These are phyloP conservation scores for Dryoscopus gambensis DNA, from an alignment of 2,113 vertebrate species.

Conservation along the genomic window DNA sequence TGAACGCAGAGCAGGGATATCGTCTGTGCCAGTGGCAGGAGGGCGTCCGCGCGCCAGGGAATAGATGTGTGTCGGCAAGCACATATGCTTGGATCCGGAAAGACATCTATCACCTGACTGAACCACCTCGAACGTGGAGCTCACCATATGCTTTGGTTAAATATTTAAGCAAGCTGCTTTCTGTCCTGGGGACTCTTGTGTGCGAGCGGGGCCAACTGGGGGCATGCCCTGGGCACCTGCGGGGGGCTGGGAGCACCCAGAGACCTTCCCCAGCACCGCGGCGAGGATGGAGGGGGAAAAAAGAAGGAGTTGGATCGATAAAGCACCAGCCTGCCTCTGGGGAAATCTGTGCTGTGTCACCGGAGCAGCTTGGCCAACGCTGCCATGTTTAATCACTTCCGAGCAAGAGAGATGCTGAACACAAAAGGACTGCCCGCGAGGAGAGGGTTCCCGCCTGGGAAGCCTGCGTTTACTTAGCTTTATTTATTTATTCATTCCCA, in stretches of 20 bases:
- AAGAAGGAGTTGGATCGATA: background rate
- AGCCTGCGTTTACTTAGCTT: slow-evolving; percentile 13
- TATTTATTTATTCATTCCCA: slow-evolving; percentile 51
- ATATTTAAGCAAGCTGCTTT: slow-evolving; percentile 50
- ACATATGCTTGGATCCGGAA: slow-evolving; percentile 9
- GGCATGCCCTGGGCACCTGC: rapidly evolving
- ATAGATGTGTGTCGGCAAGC: background rate
- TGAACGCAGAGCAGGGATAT: background rate
- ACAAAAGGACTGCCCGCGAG: background rate
- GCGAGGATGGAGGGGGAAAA: background rate
- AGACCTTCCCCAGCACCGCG: background rate
- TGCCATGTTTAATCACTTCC: slow-evolving; percentile 61
- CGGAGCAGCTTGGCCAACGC: slow-evolving; percentile 33
- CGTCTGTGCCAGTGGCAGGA: background rate
- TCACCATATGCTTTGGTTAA: slow-evolving; percentile 34
- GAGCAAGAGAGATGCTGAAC: slow-evolving; percentile 8
- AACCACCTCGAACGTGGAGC: background rate
- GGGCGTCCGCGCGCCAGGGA: background rate
- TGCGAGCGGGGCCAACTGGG: background rate
- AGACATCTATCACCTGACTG: slow-evolving; percentile 50
- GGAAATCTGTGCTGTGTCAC: slow-evolving; percentile 56
- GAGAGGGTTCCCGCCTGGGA: slow-evolving; percentile 30
- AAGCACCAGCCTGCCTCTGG: background rate
- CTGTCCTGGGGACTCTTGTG: background rate
- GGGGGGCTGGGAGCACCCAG: background rate